phyloP scores from a whole-genome alignment of 1,140 invertebrate genomes.

The Drosophila pallidifrons region DNA sequence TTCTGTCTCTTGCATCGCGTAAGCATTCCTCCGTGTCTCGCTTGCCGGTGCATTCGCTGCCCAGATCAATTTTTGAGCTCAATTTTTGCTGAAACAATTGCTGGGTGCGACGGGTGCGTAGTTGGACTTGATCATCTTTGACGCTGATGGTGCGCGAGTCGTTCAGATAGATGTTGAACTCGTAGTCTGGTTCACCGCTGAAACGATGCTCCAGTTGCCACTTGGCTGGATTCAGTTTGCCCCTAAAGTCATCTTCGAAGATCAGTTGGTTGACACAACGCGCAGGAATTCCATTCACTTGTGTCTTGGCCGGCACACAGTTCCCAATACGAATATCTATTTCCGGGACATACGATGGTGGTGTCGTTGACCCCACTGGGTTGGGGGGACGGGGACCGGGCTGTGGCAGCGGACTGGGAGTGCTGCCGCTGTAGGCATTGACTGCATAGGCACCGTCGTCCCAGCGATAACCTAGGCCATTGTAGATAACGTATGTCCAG shows the following conservation, averaged over 20 bases:
- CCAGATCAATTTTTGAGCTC: slow-evolving; percentile 84
- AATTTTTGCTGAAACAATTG: slow-evolving; percentile 85
- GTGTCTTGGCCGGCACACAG: slow-evolving; percentile 44
- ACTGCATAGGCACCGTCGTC: slow-evolving; percentile 87
- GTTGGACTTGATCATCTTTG: slow-evolving; percentile 86
- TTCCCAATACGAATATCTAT: slow-evolving; percentile 50
- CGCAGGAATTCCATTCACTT: slow-evolving; percentile 59
- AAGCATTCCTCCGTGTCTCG: slow-evolving; percentile 84
- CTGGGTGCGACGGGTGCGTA: slow-evolving; percentile 86
- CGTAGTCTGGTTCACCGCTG: slow-evolving; percentile 85
- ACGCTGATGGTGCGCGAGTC: slow-evolving; percentile 86
- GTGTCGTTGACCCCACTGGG: slow-evolving; percentile 7
- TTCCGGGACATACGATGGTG: not conserved
- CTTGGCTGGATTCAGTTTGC: slow-evolving; percentile 58
- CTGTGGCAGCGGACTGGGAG: not conserved
- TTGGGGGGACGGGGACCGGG: not conserved
- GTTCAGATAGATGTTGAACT: slow-evolving; percentile 89
- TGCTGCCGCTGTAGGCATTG: slow-evolving; percentile 71
- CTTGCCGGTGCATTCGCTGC: slow-evolving; percentile 85
- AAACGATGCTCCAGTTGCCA: slow-evolving; percentile 85
- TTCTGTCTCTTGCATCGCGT: slow-evolving; percentile 44
- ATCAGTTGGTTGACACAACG: slow-evolving; percentile 86
- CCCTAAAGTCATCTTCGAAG: slow-evolving; percentile 86
- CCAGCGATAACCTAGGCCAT: slow-evolving; percentile 88
- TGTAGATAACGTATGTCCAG: slow-evolving; percentile 90